Conservation (phyloP, 23 tunicate genomes). For the Phallusia fumigata region DNA sequence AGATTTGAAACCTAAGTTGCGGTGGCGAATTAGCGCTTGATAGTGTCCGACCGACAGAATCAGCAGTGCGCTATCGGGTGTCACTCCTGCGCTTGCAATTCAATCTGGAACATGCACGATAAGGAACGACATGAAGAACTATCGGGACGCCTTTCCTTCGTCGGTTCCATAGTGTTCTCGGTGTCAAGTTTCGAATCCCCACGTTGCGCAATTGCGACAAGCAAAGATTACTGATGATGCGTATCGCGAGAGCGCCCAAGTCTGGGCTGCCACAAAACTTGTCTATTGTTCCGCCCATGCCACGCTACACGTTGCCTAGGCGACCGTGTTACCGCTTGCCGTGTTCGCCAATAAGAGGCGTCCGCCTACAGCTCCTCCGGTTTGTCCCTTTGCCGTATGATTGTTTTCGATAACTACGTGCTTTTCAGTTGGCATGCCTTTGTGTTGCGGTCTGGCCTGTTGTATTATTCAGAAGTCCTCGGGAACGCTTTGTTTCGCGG, state of each 20-base stretch:
- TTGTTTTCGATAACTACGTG: constrained; percentile 14
- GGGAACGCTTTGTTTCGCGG: constrained; percentile 2
- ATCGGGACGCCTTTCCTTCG: neutral
- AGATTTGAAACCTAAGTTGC: no score
- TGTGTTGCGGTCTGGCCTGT: constrained; percentile 12
- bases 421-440: constrained; percentile 13
- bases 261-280: neutral
- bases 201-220: neutral
- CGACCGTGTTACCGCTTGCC: constrained; percentile 14
- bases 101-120: constrained; percentile 14
- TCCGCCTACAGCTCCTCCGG: neutral
- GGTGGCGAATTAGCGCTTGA: no score
- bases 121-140: neutral
- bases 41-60: neutral
- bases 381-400: neutral
- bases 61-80: neutral
- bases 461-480: constrained; percentile 6
- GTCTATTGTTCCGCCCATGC: constrained; percentile 9
- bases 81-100: neutral
- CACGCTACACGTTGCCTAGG: constrained; percentile 8
- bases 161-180: neutral
- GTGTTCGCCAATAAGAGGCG: neutral
- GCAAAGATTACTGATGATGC: neutral
- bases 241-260: neutral
- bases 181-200: neutral